Percentiles rank a stretch among this genome's conserved stretches.
Evolutionary conservation across 2,888 invertebrate species (phyloP).

Genomic region (Orthonychiurus folsomi): DNA sequence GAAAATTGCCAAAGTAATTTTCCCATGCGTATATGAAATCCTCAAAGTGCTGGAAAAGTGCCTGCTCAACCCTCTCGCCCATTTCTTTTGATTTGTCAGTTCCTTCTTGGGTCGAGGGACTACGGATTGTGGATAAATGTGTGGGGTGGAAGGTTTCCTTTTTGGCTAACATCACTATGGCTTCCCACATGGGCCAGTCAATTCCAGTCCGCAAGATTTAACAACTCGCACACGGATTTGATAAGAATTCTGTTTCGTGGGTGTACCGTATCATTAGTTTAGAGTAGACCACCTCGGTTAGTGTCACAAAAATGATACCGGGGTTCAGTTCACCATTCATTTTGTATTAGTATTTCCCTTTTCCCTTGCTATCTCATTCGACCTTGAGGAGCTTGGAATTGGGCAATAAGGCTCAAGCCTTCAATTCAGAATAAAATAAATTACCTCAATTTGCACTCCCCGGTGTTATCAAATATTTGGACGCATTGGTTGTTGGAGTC

Average conservation of each 20-base stretch:
- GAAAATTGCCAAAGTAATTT: not conserved
- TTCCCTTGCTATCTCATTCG: too few species aligned
- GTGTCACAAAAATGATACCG: too few species aligned
- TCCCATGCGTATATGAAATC: not conserved
- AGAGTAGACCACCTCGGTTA: too few species aligned
- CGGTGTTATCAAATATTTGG: conserved; percentile 79
- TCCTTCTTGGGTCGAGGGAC: not conserved
- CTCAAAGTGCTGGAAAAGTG: not conserved
- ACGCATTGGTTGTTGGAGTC: conserved; percentile 97
- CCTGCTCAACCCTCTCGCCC: not conserved
- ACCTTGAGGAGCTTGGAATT: not conserved
- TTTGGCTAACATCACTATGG: too few species aligned
- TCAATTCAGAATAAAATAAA: not conserved
- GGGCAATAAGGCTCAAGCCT: not conserved
- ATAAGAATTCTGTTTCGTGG: too few species aligned
- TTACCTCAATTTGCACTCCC: conserved; percentile 46
- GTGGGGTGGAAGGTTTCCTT: not conserved
- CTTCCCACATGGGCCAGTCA: too few species aligned
- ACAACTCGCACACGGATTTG: too few species aligned
- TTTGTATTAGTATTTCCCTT: too few species aligned
- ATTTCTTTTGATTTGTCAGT: conserved; percentile 1
- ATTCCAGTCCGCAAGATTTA: not conserved
- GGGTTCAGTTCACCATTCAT: too few species aligned
- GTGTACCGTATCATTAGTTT: too few species aligned
- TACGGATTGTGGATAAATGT: too few species aligned